Base-by-base conservation (phyloP, 1,140 invertebrate genomes). In the Meloidogyne floridensis region DNA sequence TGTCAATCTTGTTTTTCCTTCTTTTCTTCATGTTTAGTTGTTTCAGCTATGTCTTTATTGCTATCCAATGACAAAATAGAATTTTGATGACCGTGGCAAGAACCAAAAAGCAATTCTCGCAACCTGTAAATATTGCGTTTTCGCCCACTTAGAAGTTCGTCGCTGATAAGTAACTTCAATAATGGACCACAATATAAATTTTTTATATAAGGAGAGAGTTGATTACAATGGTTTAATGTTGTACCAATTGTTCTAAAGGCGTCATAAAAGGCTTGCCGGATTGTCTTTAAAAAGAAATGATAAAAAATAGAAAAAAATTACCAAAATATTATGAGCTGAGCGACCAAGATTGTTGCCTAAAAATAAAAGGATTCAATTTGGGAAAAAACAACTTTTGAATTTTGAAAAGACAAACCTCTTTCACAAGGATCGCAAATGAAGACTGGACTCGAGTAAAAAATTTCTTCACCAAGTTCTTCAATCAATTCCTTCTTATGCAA, bases 311-410 rank as follows among this genome's bases (percentile, higher is more conserved):
- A n/a, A 65, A 65, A n/a, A 6, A 78, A 69, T 43, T 18, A 79
- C 77, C 70, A 84, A 20, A 15, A 86, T 79, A 15, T 81, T 84
- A 77, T 86, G 76, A 5, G 81, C 74, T 15, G 82, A 75, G n/a
- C 73, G 15, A n/a, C 86, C 85, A 32, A 86, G n/a, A 59, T 86
- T 81, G 56, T 86, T 86, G 53, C 54, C 84, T 86, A 15, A 47
- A 56, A 15, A 59, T 7, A 32, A 9, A 69, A 59, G 15, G 43
- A 42, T 54, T 13, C 72, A 32, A 32, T 32, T 32, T 32, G 32
- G 32, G 32, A 32, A 32, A 32, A 32, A 32, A 81, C n/a, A 9
- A 20, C 2, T 43, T 53, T n/a, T 18, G 6, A 70, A n/a, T n/a
- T 51, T 15, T 42, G 20, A 7, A 51, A 54, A 15, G 42, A 47